Evolutionary conservation across 2,797 vertebrate genomes (phyloP), one percentile per base, ranked within the genome.

Genomic region (Chelon auratus): DNA sequence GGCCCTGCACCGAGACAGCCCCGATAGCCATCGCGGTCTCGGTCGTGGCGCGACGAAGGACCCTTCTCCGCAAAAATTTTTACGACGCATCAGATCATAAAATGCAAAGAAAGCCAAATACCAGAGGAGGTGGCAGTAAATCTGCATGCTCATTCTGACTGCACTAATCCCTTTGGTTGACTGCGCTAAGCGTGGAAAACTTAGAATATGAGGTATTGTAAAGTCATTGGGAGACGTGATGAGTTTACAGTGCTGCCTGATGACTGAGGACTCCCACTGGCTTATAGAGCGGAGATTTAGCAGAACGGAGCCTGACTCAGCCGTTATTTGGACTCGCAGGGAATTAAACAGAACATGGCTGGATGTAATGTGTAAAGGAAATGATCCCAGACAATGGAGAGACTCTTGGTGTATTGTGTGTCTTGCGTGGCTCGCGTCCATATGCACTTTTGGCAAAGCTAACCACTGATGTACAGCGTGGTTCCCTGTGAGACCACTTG

Each of bases 221-320:
- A 89, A 84, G 71, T 57, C 75, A 70, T 52, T 52, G 64, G 22
- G 61, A 65, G 68, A 76, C 2, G 55, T 87, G 84, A 89, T 81
- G 87, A 85, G 71, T 89, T 89, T 83, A 84, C 78, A 81, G 53
- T 20, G 43, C 66, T 12, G n/a, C 65, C 75, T 54, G 80, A 75
- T 70, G 84, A 84, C 66, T 59, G 64, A 37, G 59, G 54, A 71
- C 40, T 57, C 78, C 61, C 6, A 17, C 53, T 62, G 68, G 67
- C 45, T 65, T 68, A 15, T 24, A 48, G 22, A 39, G 22, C 24
- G 47, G 54, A 75, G 73, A 75, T 62, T 77, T 67, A 72, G 76
- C 68, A 80, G 78, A 74, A 72, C n/a, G 2, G 10, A 66, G 59
- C 24, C 68, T 18, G 55, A 78, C 45, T 85, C 65, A 36, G 54